Percentiles rank a stretch among this genome's conserved stretches.
These are phyloP conservation scores for Enoplosus armatus DNA, from an alignment of 2,797 vertebrate species.

Conservation along the genomic window DNA sequence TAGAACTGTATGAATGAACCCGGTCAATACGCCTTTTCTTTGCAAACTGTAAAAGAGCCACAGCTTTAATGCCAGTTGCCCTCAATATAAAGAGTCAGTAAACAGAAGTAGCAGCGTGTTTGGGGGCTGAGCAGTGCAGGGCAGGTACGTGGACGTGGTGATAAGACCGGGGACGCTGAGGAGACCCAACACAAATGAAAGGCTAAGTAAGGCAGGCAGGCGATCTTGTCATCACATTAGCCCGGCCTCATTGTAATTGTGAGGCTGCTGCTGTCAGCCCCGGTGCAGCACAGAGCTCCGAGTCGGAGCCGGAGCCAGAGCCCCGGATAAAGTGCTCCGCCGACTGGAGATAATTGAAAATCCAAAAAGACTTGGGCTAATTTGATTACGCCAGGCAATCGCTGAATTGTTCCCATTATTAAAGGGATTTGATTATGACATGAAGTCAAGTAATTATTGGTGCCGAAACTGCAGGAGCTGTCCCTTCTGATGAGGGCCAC, in stretches of 20 bases:
- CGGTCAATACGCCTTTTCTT: conserved; percentile 33
- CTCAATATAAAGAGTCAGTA: conserved; percentile 45
- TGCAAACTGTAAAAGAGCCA: conserved; percentile 23
- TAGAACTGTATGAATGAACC: conserved; percentile 53
- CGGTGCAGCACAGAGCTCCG: conserved; percentile 68
- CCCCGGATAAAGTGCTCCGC: conserved; percentile 86
- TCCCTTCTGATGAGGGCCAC: conserved; percentile 76
- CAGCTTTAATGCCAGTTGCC: conserved; percentile 40
- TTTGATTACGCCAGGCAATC: conserved; percentile 91
- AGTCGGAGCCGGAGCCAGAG: conserved; percentile 66
- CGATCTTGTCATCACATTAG: conserved; percentile 82
- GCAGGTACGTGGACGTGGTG: conserved; percentile 60
- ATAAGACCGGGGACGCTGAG: conserved; percentile 57
- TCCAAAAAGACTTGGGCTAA: conserved; percentile 94
- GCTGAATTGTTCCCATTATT: conserved; percentile 93
- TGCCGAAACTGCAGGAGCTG: conserved; percentile 81
- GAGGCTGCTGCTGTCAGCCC: conserved; percentile 77
- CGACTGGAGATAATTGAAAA: conserved; percentile 93
- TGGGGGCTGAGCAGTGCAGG: conserved; percentile 36
- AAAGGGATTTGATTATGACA: conserved; percentile 94
- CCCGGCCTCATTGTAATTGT: conserved; percentile 76
- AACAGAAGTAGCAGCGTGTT: conserved; percentile 42
- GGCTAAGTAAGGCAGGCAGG: conserved; percentile 77
- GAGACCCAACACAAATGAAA: conserved; percentile 72
- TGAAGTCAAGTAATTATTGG: conserved; percentile 88